These are phyloP conservation scores for Parochlus steinenii DNA, from an alignment of 2,888 invertebrate genomes.

Conservation along the genomic window DNA sequence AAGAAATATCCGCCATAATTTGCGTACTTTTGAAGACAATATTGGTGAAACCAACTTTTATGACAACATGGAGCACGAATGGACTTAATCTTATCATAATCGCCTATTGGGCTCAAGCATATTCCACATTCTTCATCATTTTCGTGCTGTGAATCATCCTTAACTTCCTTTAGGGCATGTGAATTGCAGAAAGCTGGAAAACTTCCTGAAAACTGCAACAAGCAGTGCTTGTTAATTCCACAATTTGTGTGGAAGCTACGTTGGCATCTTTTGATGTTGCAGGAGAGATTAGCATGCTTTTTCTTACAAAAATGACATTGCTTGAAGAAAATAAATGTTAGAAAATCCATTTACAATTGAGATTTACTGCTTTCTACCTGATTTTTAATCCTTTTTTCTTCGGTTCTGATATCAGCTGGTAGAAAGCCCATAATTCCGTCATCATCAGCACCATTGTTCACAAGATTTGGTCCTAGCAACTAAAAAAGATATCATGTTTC, in stretches of 20 bases:
- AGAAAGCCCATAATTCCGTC: conserved; percentile 62
- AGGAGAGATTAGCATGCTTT: conserved; percentile 54
- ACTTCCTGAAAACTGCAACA: conserved; percentile 45
- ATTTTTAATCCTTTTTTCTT: conserved; percentile 42
- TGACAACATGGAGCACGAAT: conserved; percentile 63
- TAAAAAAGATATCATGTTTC: conserved; percentile 25
- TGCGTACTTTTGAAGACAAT: conserved; percentile 54
- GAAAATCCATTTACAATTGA: not conserved
- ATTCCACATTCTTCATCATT: conserved; percentile 39
- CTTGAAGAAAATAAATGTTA: conserved; percentile 30
- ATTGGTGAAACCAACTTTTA: conserved; percentile 59
- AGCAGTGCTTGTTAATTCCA: conserved; percentile 42
- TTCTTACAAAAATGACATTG: conserved; percentile 49
- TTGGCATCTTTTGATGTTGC: conserved; percentile 44
- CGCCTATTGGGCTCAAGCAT: conserved; percentile 43
- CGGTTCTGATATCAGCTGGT: conserved; percentile 46
- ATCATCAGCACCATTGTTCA: conserved; percentile 47
- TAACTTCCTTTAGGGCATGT: conserved; percentile 17
- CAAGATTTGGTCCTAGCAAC: conserved; percentile 52
- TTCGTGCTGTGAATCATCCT: conserved; percentile 4
- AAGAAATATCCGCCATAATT: conserved; percentile 63
- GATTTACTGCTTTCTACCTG: conserved; percentile 36
- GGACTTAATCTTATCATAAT: conserved; percentile 30
- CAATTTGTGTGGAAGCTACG: conserved; percentile 60
- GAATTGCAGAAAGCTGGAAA: conserved; percentile 32